A percentile compares a stretch with the other conserved stretches of the same genome.
Conservation (phyloP, 2,888 invertebrate genomes). For the Philhelius pedissequus region DNA sequence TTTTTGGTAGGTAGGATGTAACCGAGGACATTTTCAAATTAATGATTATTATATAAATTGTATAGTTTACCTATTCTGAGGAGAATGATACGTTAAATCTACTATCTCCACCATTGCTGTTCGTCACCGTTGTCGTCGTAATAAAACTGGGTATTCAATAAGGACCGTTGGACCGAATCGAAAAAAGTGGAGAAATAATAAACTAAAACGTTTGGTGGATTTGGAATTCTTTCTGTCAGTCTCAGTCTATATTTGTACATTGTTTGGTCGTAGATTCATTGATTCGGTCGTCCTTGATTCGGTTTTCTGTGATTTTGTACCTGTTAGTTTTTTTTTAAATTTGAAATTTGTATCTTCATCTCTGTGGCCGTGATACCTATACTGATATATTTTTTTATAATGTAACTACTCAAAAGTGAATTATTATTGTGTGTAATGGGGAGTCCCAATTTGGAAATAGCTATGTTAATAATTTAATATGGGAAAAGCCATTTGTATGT, state of each 20-base stretch:
- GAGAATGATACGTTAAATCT: background rate
- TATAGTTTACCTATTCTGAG: slow-evolving; percentile 11
- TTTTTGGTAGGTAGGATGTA: background rate
- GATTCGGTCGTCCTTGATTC: slow-evolving; percentile 55
- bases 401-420: background rate
- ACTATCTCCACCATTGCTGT: background rate
- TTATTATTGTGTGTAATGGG: slow-evolving; percentile 33
- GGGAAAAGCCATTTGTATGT: slow-evolving; percentile 47
- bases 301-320: slow-evolving; percentile 59
- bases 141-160: slow-evolving; percentile 54
- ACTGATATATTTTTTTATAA: slow-evolving; percentile 17
- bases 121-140: background rate
- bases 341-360: slow-evolving; percentile 15
- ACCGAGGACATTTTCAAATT: slow-evolving; percentile 30
- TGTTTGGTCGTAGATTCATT: slow-evolving; percentile 45
- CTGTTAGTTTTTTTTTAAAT: slow-evolving; percentile 35
- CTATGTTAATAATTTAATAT: slow-evolving; percentile 62
- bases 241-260: slow-evolving; percentile 43
- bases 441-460: slow-evolving; percentile 56
- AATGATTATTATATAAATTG: slow-evolving; percentile 12
- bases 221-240: slow-evolving; percentile 34
- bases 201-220: slow-evolving; percentile 51
- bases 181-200: slow-evolving; percentile 41
- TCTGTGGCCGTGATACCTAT: slow-evolving; percentile 7
- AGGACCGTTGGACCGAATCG: slow-evolving; percentile 48